phyloP scores from a whole-genome alignment of 2,888 invertebrate genomes.

The Euproctis similis region DNA sequence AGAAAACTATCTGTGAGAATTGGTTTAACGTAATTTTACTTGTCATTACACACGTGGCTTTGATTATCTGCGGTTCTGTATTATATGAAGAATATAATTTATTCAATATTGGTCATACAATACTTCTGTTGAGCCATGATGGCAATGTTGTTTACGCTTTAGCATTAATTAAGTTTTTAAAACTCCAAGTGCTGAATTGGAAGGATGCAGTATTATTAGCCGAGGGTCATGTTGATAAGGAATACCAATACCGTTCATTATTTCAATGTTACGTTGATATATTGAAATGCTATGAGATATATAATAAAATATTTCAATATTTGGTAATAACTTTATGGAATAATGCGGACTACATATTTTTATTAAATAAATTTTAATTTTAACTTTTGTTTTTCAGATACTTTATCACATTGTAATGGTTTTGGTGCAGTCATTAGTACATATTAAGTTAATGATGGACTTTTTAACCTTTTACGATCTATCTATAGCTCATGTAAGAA shows the following conservation, averaged over 20 bases:
- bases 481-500: too few relatives aligned
- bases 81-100: background rate
- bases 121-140: background rate
- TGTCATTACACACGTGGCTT: background rate
- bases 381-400: too few relatives aligned
- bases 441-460: too few relatives aligned
- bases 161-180: background rate
- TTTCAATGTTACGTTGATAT: background rate
- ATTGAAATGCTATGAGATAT: background rate
- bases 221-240: too few relatives aligned
- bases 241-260: background rate
- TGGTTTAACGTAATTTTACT: background rate
- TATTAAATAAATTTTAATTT: too few relatives aligned
- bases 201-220: background rate
- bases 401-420: too few relatives aligned
- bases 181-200: background rate
- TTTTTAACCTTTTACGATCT: too few relatives aligned
- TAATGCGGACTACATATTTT: too few relatives aligned
- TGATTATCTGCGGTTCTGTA: background rate
- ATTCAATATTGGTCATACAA: background rate
- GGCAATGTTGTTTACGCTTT: background rate
- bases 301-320: background rate
- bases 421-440: too few relatives aligned
- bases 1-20: background rate
- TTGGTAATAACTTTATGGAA: background rate